Conservation (phyloP, 1,140 invertebrate genomes). For the Radopholus similis region DNA sequence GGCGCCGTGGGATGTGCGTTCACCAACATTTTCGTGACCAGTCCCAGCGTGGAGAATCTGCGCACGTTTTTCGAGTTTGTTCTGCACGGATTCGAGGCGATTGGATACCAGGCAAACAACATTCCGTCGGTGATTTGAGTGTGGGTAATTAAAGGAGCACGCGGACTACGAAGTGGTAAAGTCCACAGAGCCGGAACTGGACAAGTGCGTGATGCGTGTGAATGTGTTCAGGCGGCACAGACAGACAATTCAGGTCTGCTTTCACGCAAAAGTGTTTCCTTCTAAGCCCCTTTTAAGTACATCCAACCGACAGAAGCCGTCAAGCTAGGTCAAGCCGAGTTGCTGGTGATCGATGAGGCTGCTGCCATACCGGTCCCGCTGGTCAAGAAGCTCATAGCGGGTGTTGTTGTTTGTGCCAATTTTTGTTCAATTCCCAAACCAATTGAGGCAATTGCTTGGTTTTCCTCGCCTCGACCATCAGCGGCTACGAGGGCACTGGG, state of each 20-base stretch:
- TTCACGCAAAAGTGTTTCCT: conserved; percentile 1
- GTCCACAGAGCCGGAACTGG: conserved; percentile 82
- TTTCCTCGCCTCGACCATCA: conserved; percentile 93
- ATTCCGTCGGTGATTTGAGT: neutral
- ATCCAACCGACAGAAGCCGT: conserved; percentile 86
- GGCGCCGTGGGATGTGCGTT: conserved; percentile 72
- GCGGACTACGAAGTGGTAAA: conserved; percentile 91
- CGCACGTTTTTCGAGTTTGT: conserved; percentile 96
- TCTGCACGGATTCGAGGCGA: conserved; percentile 88
- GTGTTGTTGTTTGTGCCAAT: conserved; percentile 15
- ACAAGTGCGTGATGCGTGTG: conserved; percentile 88
- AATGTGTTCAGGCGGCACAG: conserved; percentile 83
- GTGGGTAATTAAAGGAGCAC: conserved; percentile 69
- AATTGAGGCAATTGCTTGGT: conserved; percentile 81
- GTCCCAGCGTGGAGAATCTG: conserved; percentile 95
- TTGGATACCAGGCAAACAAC: conserved; percentile 73
- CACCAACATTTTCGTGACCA: conserved; percentile 96
- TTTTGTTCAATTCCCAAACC: neutral
- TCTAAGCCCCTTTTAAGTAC: conserved; percentile 68
- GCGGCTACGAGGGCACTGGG: conserved; percentile 97
- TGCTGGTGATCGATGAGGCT: conserved; percentile 95
- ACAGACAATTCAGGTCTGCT: conserved; percentile 84
- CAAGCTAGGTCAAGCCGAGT: conserved; percentile 83
- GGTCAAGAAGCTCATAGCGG: conserved; percentile 65
- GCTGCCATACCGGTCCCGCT: conserved; percentile 92